A percentile compares a stretch with the other conserved stretches of the same genome.
phyloP scores from a whole-genome alignment of 1,140 invertebrate genomes.

The Drosophila grimshawi region DNA sequence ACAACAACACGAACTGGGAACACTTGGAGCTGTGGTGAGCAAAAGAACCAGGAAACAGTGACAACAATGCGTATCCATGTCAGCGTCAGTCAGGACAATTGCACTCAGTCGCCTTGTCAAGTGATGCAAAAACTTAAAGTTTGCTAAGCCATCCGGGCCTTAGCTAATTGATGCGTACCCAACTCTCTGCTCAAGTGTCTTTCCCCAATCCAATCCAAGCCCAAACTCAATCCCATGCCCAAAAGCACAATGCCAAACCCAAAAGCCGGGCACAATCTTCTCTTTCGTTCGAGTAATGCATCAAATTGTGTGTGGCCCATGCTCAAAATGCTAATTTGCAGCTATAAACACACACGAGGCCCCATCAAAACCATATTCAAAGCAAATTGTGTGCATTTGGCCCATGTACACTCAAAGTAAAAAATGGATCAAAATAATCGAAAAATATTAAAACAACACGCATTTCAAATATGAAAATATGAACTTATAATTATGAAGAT shows the following conservation, averaged over 20 bases:
- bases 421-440: too few relatives aligned
- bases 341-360: slow-evolving; percentile 31
- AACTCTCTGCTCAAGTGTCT: slow-evolving; percentile 23
- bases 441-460: too few relatives aligned
- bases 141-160: slow-evolving; percentile 49
- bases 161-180: slow-evolving; percentile 33
- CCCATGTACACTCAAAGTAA: not conserved
- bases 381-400: slow-evolving; percentile 75
- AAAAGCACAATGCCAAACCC: slow-evolving; percentile 4
- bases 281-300: slow-evolving; percentile 49
- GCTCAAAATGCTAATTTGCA: slow-evolving; percentile 69
- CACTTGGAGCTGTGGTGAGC: slow-evolving; percentile 42
- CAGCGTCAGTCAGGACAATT: slow-evolving; percentile 60
- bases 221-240: not conserved
- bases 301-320: slow-evolving; percentile 44
- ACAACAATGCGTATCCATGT: slow-evolving; percentile 56
- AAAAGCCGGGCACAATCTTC: slow-evolving; percentile 5
- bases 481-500: too few relatives aligned
- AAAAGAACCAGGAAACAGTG: slow-evolving; percentile 65
- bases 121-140: slow-evolving; percentile 70
- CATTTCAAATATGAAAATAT: too few relatives aligned
- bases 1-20: slow-evolving; percentile 32
- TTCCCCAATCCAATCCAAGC: not conserved
- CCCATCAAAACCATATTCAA: slow-evolving; percentile 37
- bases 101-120: slow-evolving; percentile 62